phyloP scores from a whole-genome alignment of 1,140 invertebrate genomes.

The Saccostrea glomerata region DNA sequence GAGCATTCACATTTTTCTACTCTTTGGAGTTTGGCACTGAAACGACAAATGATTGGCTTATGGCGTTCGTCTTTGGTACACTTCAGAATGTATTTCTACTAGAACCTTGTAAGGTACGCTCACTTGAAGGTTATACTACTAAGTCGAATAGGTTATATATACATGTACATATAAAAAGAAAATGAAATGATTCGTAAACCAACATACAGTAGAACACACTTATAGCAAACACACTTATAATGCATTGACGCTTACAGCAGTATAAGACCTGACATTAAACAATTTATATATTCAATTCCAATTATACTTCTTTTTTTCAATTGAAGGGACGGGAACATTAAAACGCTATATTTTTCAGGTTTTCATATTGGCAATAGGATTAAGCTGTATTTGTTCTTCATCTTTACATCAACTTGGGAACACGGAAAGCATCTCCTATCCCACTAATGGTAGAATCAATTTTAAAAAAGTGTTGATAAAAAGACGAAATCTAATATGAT shows the following conservation, averaged over 20 bases:
- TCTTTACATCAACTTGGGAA: background rate
- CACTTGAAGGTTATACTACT: background rate
- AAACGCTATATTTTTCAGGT: background rate
- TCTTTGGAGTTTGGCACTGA: conserved; percentile 49
- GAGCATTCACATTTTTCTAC: conserved; percentile 47
- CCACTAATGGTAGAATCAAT: background rate
- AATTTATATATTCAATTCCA: no score
- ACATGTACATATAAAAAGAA: no score
- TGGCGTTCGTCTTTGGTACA: conserved; percentile 45
- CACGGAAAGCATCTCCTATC: background rate
- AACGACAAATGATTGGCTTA: conserved; percentile 49
- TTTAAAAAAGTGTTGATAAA: background rate
- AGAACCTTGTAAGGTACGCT: conserved; percentile 51
- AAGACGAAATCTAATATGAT: no score
- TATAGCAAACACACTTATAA: no score
- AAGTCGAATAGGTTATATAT: no score
- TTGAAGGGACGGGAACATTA: no score
- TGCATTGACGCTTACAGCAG: no score
- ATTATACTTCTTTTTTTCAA: no score
- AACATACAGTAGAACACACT: no score
- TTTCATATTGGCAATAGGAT: background rate
- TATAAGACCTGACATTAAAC: no score
- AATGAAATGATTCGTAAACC: no score
- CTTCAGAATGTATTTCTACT: conserved; percentile 36
- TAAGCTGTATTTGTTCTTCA: background rate